phyloP scores from a whole-genome alignment of 1,140 invertebrate species.

The Caenorhabditis remanei region DNA sequence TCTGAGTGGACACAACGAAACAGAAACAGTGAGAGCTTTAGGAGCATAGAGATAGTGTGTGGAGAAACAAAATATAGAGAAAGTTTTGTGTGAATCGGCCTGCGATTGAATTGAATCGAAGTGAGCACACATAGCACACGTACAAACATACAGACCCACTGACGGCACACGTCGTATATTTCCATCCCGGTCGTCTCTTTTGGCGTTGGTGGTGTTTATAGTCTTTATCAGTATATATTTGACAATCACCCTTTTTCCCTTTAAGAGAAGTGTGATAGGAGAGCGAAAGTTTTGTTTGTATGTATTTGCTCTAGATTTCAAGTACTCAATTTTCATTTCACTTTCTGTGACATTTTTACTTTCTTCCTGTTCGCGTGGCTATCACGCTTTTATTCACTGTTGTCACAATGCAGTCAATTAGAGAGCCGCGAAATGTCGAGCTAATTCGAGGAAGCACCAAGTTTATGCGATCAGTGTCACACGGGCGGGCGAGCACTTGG shows the following conservation, averaged over 20 bases:
- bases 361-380: background rate
- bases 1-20: conserved; percentile 32
- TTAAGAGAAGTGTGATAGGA: conserved; percentile 18
- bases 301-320: conserved; percentile 41
- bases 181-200: conserved; percentile 27
- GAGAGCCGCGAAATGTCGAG: conserved; percentile 38
- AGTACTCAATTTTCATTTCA: background rate
- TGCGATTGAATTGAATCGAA: conserved; percentile 38
- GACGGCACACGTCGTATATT: conserved; percentile 43
- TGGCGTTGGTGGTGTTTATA: background rate
- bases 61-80: background rate
- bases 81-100: conserved; percentile 50
- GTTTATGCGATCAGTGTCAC: conserved; percentile 38
- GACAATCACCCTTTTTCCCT: conserved; percentile 24
- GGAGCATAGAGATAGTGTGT: conserved; percentile 1
- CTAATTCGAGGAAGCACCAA: conserved; percentile 27
- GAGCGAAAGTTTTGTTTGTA: conserved; percentile 23
- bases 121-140: conserved; percentile 47
- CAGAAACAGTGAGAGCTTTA: conserved; percentile 12
- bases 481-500: conserved; percentile 33
- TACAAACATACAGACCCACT: conserved; percentile 46
- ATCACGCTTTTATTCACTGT: background rate
- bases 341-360: background rate
- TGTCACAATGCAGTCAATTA: conserved; percentile 53
- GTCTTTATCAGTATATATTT: conserved; percentile 34